Base-by-base conservation (phyloP, 2,113 vertebrate genomes). In the Trichechus manatus region DNA sequence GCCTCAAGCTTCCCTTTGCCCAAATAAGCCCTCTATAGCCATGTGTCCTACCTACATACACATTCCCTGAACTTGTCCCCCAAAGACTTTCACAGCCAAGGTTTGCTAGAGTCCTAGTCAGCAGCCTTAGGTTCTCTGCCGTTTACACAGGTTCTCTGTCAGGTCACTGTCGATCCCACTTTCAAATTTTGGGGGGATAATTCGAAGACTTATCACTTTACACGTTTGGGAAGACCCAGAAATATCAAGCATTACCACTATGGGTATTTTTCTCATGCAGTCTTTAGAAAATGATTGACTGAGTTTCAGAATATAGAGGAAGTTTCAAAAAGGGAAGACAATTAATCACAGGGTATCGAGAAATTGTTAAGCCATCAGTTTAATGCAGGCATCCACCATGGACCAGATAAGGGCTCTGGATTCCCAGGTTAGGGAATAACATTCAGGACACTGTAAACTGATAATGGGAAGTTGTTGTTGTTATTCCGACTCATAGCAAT, bases 291-390 rank as follows among this genome's bases (percentile, higher is more conserved):
- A 79, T 70, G 63, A 94, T 3, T 44, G 0, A 25, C 22, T 80
- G 64, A 92, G 19, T 61, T 87, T 20, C 31, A 90, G 15, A 87
- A 59, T 27, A 68, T 2, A 74, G 19, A 82, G 25, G 50, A 68
- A 63, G 17, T 94, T 96, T 93, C 63, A 29, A 64, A 88, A 59
- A 84, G 75, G 23, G n/a, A 93, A 74, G 22, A 91, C 36, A 78
- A 56, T 56, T 25, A 56, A 53, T 77, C 47, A 92, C 6, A 75
- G 29, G 44, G 75, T 15, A 14, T 42, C 53, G n/a, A 84, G 50
- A 7, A 14, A 9, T 72, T 10, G 8, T 33, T 81, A 39, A 93
- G 1, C n/a, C 23, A 64, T 88, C 19, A 19, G 3, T 20, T 42
- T 31, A 70, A 36, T 47, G 56, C 29, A 87, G 50, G 13, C 42